A percentile compares a stretch with the other conserved stretches of the same genome.
phyloP scores from a whole-genome alignment of 2,113 vertebrate genomes.

The Lepus americanus region DNA sequence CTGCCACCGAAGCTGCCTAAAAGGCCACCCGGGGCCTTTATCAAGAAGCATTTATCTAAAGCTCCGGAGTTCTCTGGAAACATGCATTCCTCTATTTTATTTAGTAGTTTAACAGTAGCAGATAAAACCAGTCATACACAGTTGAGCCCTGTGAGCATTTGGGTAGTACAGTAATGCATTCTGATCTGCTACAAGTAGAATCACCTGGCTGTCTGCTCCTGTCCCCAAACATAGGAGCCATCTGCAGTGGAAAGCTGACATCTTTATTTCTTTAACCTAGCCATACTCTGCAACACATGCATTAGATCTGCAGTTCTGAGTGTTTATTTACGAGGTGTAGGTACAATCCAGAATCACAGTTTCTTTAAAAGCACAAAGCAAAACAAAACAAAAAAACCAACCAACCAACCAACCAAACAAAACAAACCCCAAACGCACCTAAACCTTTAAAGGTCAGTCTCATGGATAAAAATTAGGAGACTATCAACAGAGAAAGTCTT shows the following conservation, averaged over 20 bases:
- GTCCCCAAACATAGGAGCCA: neutral
- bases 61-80: conserved; percentile 18
- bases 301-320: neutral
- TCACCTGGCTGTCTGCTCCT: neutral
- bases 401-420: neutral
- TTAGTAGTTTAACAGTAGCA: neutral
- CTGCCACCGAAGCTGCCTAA: neutral
- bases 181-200: neutral
- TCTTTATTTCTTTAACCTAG: neutral
- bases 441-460: neutral
- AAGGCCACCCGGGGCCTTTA: neutral
- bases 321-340: neutral
- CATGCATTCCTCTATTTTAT: conserved; percentile 37
- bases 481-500: neutral
- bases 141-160: neutral
- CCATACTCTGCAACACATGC: neutral
- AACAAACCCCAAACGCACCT: neutral
- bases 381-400: too few relatives aligned
- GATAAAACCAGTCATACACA: neutral
- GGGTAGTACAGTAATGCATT: neutral
- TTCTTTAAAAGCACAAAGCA: neutral
- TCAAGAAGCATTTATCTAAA: conserved; percentile 5
- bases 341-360: neutral
- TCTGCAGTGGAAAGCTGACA: neutral
- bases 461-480: conserved; percentile 23